Base-by-base conservation (phyloP, 2,797 vertebrate genomes). In the Lithobates pipiens region DNA sequence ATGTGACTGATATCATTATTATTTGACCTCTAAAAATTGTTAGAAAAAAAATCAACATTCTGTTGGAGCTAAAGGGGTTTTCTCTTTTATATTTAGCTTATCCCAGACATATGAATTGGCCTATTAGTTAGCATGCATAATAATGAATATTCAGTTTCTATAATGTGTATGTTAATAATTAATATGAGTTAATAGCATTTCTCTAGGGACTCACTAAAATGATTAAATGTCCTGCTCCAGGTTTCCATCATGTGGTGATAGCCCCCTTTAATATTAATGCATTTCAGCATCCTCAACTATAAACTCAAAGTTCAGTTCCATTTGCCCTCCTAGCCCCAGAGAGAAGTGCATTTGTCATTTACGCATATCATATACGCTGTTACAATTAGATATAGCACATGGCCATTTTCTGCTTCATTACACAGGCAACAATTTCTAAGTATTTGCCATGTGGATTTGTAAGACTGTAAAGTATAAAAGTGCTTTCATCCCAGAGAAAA, bases 81-180 rank as follows among this genome's bases (percentile, higher is more conserved):
- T 61, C 21, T 61, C 8, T 70, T 70, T 50, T 81, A 54, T 2
- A 68, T 76, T 81, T 61, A 25, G 57, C 46, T 54, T 21, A 27
- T 81, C 16, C 42, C 32, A 77, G 29, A 46, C 9, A 50, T 80
- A 36, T 69, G 67, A 76, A 15, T 25, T 42, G 13, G 36, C 27
- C 68, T 81, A 82, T 86, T 77, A 54, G 54, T 82, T 27, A 25
- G 11, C 36, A 73, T 11, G 54, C 68, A 82, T 61, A 72, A 72
- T 76, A 77, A 82, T 81, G 23, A 82, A 86, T 86, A 78, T 78
- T 77, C 39, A 74, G 69, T 67, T n/a, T 44, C 67, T 72, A 76
- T 76, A 77, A 82, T 86, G 80, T 54, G 75, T 74, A 82, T 86
- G 70, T 86, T 86, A 82, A 86, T 86, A 82, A 77, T 82, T 78